A percentile compares a stretch with the other conserved stretches of the same genome.
Conservation (phyloP, 2,888 invertebrate species). For the Tinea pellionella region DNA sequence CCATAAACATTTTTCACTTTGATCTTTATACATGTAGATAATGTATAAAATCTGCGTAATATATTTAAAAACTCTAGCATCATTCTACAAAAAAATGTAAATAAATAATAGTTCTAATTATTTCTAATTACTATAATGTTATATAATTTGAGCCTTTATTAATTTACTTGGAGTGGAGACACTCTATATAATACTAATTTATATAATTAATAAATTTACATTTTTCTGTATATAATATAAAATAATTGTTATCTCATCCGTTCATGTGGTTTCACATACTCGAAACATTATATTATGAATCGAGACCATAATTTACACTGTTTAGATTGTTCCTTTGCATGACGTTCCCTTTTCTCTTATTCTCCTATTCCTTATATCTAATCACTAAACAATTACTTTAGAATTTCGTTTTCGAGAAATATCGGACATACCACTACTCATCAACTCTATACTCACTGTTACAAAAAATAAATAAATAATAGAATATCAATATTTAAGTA, state of each 20-base stretch:
- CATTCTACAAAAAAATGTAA: conserved; percentile 1
- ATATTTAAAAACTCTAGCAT: background rate
- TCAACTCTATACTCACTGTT: background rate
- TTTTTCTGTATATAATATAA: background rate
- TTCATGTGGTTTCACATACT: background rate
- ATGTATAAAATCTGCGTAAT: background rate
- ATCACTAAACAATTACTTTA: conserved; percentile 53
- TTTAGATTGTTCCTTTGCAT: background rate
- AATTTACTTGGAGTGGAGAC: conserved; percentile 1
- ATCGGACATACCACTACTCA: conserved; percentile 28
- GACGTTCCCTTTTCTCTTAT: background rate
- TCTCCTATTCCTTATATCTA: conserved; percentile 25
- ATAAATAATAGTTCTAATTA: background rate
- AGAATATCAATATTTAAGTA: background rate
- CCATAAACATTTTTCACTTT: background rate
- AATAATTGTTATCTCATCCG: background rate
- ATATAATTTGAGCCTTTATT: conserved; percentile 4
- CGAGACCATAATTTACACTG: background rate
- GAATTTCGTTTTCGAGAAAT: conserved; percentile 63
- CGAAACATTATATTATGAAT: background rate
- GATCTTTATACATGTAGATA: background rate
- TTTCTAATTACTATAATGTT: background rate
- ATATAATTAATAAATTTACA: background rate
- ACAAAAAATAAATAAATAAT: background rate
- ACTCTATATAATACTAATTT: conserved; percentile 2